Conservation (phyloP, 30 jellyfish, hydroid and myxozoan genomes). For the Aurelia sp. region DNA sequence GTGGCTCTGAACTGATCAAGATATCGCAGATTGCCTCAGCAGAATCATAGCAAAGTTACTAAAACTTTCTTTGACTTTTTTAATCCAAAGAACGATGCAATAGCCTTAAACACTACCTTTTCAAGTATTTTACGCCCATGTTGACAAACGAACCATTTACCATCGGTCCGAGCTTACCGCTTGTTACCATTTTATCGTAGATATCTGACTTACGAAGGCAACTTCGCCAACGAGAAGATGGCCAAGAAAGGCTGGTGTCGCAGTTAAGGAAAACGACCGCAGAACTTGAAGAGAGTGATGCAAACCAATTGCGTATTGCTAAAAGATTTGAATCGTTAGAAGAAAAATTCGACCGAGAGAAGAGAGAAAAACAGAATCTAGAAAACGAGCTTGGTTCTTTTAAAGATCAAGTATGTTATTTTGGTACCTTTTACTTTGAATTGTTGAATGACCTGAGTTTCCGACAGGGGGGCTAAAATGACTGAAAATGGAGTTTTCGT, state of each 20-base stretch:
- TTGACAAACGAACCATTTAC: no score
- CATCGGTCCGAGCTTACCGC: background rate
- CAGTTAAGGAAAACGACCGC: slow-evolving; percentile 50
- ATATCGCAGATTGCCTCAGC: no score
- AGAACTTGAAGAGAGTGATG: slow-evolving; percentile 51
- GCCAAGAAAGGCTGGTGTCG: slow-evolving; percentile 51
- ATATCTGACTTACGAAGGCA: slow-evolving; percentile 70
- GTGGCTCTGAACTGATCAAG: no score
- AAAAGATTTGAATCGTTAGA: slow-evolving; percentile 55
- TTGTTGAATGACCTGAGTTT: no score
- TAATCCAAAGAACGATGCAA: no score
- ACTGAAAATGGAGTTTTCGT: no score
- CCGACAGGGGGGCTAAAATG: no score
- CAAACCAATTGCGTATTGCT: slow-evolving; percentile 24
- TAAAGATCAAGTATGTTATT: slow-evolving; percentile 49
- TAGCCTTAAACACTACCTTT: no score
- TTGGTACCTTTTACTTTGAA: no score
- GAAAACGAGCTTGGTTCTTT: slow-evolving; percentile 61
- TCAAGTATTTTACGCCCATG: no score
- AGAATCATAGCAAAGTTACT: no score
- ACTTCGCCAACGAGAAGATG: slow-evolving; percentile 66
- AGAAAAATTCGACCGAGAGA: slow-evolving; percentile 56
- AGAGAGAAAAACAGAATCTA: slow-evolving; percentile 45
- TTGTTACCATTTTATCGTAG: slow-evolving; percentile 2
- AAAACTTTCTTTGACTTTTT: no score